A percentile compares a stretch with the other conserved stretches of the same genome.
Conservation (phyloP, 2,888 invertebrate genomes). For the Andrena chrysosceles region DNA sequence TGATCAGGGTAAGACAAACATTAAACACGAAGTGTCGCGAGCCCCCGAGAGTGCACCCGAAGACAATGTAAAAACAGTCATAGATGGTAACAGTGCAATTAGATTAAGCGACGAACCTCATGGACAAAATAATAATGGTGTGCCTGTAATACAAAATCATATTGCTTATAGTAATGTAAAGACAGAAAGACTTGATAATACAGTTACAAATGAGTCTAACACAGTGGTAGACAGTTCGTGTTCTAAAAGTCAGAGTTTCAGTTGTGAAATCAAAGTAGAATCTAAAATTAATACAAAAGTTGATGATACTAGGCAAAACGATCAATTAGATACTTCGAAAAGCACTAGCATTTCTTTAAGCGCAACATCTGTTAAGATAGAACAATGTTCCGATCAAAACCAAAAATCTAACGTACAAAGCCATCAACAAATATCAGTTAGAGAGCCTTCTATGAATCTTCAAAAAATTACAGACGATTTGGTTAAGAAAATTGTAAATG, state of each 20-base stretch:
- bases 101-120: slow-evolving; percentile 76
- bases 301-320: slow-evolving; percentile 73
- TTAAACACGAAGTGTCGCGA: slow-evolving; percentile 58
- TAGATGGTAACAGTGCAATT: slow-evolving; percentile 73
- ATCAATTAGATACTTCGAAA: slow-evolving; percentile 59
- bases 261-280: slow-evolving; percentile 72
- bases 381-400: slow-evolving; percentile 75
- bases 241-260: slow-evolving; percentile 66
- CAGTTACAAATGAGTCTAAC: slow-evolving; percentile 58
- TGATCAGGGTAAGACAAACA: slow-evolving; percentile 72
- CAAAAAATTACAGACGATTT: slow-evolving; percentile 79
- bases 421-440: slow-evolving; percentile 68
- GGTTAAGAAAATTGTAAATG: slow-evolving; percentile 79
- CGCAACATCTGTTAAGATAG: slow-evolving; percentile 64
- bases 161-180: slow-evolving; percentile 77
- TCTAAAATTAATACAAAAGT: slow-evolving; percentile 68
- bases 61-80: slow-evolving; percentile 62
- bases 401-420: slow-evolving; percentile 80
- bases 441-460: slow-evolving; percentile 73
- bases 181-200: slow-evolving; percentile 70
- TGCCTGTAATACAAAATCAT: slow-evolving; percentile 82
- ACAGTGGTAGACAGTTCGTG: slow-evolving; percentile 60
- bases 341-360: slow-evolving; percentile 57
- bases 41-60: slow-evolving; percentile 59
- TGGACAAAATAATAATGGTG: slow-evolving; percentile 80